Conservation (phyloP, 2,888 invertebrate genomes). For the Acronicta aceris region DNA sequence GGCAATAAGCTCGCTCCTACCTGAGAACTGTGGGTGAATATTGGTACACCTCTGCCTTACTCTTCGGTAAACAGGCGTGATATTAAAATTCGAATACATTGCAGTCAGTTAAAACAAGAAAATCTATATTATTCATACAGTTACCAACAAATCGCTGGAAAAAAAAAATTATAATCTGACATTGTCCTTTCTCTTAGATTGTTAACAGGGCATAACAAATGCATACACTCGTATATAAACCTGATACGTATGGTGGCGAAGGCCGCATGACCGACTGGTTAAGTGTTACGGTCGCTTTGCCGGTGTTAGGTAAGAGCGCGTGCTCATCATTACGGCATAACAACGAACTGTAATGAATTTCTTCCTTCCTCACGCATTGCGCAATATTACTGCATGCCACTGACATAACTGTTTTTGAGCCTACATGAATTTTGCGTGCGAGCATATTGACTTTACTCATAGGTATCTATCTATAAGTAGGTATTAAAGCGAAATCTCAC, state of each 20-base stretch:
- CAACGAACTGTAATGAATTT: constrained; percentile 65
- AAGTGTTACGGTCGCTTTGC: constrained; percentile 62
- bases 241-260: constrained; percentile 34
- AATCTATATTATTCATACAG: not conserved
- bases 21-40: no score
- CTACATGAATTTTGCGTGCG: constrained; percentile 40
- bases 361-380: constrained; percentile 80
- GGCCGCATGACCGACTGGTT: constrained; percentile 52
- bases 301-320: constrained; percentile 70
- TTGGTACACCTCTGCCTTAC: no score
- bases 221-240: constrained; percentile 28
- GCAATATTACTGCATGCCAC: constrained; percentile 72
- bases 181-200: constrained; percentile 56
- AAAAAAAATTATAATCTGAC: constrained; percentile 35
- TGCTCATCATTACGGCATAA: constrained; percentile 72
- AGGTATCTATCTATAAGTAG: not conserved
- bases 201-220: constrained; percentile 40
- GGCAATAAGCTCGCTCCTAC: no score
- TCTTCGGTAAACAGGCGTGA: no score
- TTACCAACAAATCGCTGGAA: constrained; percentile 1
- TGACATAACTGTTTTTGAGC: constrained; percentile 47
- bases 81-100: no score
- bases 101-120: no score
- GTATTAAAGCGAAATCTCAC: no score
- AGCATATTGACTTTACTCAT: constrained; percentile 12